Evolutionary conservation across 2,888 invertebrate species (phyloP), one percentile per base, ranked within the genome.

Genomic region (Drosophila setosimentum): DNA sequence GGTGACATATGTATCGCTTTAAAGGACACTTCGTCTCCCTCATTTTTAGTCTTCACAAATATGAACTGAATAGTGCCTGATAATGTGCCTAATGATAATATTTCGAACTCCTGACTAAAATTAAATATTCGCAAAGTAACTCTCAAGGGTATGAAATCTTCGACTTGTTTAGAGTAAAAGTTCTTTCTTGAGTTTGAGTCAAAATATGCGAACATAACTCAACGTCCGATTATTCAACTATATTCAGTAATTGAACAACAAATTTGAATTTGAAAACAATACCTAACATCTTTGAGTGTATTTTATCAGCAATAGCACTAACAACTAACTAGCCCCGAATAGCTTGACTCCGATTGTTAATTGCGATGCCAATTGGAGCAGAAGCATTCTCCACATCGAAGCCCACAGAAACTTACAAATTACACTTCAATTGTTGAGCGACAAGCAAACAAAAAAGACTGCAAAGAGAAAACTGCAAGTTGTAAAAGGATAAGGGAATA

Each of bases 361-460:
- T 83, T 83, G 82, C 48, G 53, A 21, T 57, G 35, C 67, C 60
- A 68, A 66, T 62, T 68, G 80, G 65, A 49, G 45, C 59, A 60
- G 61, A 67, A 59, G 60, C 30, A n/a, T 29, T 75, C 62, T 50
- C 51, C 51, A 48, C 66, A 29, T 24, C 68, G 53, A 60, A 57
- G 49, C 53, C 50, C 51, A 71, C 58, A 49, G 69, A 73, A 78
- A 75, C 75, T 73, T 67, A 75, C 77, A 87, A 83, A 87, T 84
- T 87, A 80, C 84, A 74, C 73, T 80, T 82, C 68, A 78, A 87
- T 87, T 87, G 85, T 82, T 78, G 50, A 57, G 48, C 58, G 68
- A 73, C 80, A 80, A 80, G 60, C 69, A 82, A 77, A 76, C 73
- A 69, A 62, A 72, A 78, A 69, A 61, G 48, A 68, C 21, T 27